phyloP scores from a whole-genome alignment of 1,140 invertebrate genomes.

The Melitaea cinxia region DNA sequence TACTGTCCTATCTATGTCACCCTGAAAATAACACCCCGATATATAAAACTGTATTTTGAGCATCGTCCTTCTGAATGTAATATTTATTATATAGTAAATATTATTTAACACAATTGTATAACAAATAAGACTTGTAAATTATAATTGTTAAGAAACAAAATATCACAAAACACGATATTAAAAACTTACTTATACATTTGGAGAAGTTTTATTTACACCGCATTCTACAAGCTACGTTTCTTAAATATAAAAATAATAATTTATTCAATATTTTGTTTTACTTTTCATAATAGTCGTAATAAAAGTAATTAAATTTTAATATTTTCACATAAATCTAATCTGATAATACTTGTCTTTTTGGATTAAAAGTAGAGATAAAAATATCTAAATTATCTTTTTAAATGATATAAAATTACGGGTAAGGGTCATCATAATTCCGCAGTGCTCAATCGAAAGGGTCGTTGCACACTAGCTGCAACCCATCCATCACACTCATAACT shows the following conservation, averaged over 20 bases:
- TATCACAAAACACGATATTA: constrained; percentile 71
- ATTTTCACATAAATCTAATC: no score
- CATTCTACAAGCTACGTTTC: neutral
- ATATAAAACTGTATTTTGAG: constrained; percentile 54
- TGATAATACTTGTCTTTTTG: neutral
- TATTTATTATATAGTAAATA: constrained; percentile 62
- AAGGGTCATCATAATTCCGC: constrained; percentile 23
- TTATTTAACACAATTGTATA: constrained; percentile 71
- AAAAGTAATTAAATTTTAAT: no score
- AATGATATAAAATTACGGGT: constrained; percentile 23
- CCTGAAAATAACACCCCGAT: constrained; percentile 46
- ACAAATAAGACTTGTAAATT: constrained; percentile 69
- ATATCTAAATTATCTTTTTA: constrained; percentile 9
- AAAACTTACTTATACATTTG: constrained; percentile 58
- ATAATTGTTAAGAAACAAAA: constrained; percentile 68
- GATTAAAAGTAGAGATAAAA: constrained; percentile 3
- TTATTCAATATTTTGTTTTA: no score
- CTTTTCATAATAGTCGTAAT: no score
- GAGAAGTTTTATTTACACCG: constrained; percentile 34
- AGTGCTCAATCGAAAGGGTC: constrained; percentile 23
- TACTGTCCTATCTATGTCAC: constrained; percentile 35
- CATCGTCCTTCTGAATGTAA: constrained; percentile 61
- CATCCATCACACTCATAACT: constrained; percentile 62
- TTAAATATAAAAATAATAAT: no score
- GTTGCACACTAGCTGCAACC: constrained; percentile 36